phyloP scores from a whole-genome alignment of 1,140 invertebrate genomes.

The Odontomachus brunneus region DNA sequence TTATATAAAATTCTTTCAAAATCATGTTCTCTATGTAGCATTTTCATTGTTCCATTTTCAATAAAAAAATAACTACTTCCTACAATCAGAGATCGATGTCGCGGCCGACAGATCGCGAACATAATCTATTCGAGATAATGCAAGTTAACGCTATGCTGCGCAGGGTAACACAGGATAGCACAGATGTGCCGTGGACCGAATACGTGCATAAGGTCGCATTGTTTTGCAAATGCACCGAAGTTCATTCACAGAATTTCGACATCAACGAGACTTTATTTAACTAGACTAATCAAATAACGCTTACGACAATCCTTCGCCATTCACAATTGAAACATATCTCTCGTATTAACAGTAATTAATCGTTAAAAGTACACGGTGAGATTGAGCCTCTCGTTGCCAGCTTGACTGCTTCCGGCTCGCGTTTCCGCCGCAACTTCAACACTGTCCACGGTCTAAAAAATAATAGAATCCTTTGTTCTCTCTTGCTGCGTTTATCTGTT shows the following conservation, averaged over 20 bases:
- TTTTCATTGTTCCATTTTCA: slow-evolving; percentile 15
- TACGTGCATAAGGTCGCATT: slow-evolving; percentile 20
- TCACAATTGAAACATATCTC: slow-evolving; percentile 8
- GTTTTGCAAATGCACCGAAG: background rate
- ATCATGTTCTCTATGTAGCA: background rate
- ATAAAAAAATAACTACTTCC: background rate
- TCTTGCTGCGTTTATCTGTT: background rate
- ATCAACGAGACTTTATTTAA: slow-evolving; percentile 48
- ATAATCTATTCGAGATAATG: slow-evolving; percentile 15
- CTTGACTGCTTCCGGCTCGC: slow-evolving; percentile 77
- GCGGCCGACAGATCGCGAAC: slow-evolving; percentile 14
- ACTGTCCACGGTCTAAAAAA: slow-evolving; percentile 85
- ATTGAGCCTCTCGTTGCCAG: slow-evolving; percentile 84
- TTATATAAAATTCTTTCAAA: background rate
- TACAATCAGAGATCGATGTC: slow-evolving; percentile 33
- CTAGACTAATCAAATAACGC: background rate
- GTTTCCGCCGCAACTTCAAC: slow-evolving; percentile 86
- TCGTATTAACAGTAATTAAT: slow-evolving; percentile 45
- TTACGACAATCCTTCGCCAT: slow-evolving; percentile 16
- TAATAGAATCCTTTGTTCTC: slow-evolving; percentile 7
- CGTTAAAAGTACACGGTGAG: slow-evolving; percentile 87
- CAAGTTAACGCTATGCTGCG: slow-evolving; percentile 21
- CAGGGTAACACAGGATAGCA: slow-evolving; percentile 35
- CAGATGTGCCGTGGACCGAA: slow-evolving; percentile 48
- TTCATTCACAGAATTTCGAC: slow-evolving; percentile 31